Evolutionary conservation across 2,888 invertebrate genomes (phyloP), one percentile per base, ranked within the genome.

Genomic region (Conistra vaccinii): DNA sequence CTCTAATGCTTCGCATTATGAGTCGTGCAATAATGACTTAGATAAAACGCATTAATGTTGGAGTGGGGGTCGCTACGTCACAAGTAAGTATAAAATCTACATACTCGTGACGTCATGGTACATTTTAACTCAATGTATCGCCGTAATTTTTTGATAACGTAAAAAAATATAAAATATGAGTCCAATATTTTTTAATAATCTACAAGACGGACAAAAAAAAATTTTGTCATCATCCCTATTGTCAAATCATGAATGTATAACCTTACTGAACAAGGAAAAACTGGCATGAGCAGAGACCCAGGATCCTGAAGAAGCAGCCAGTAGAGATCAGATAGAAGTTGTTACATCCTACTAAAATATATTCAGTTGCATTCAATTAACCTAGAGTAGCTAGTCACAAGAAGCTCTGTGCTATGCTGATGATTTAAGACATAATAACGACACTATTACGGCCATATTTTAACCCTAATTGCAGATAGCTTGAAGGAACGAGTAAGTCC

Each of bases 391-490:
- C 20, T 14, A 9, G 10, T 3, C 6, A 1, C 51, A 17, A 23
- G 32, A 26, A 69, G 5, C 35, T 35, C 0, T 45, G 20, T 2
- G 1, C 20, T 58, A 10, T 2, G 42, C 35, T 58, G 9, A 77
- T 68, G 63, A 68, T 77, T 65, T 63, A 71, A 60, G 58, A 60
- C n/a, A n/a, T 32, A 5, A 26, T 42, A 14, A 55, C 10, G 29
- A 17, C 26, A 48, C 17, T 53, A 6, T 60, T 39, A 58, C 32
- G 51, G 23, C 57, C 26, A 42, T 42, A 80, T 80, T 42, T 62
- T 51, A 62, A 26, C 23, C 51, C 23, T 2, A 23, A 29, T 10
- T 14, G 10, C 20, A 35, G n/a, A 62, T 55, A 55, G 61, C 45
- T 12, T 72, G 10, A 10, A 20, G 29, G 6, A 48, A 32, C n/a